phyloP scores from a whole-genome alignment of 2,888 invertebrate species.

The Pheosia gnoma region DNA sequence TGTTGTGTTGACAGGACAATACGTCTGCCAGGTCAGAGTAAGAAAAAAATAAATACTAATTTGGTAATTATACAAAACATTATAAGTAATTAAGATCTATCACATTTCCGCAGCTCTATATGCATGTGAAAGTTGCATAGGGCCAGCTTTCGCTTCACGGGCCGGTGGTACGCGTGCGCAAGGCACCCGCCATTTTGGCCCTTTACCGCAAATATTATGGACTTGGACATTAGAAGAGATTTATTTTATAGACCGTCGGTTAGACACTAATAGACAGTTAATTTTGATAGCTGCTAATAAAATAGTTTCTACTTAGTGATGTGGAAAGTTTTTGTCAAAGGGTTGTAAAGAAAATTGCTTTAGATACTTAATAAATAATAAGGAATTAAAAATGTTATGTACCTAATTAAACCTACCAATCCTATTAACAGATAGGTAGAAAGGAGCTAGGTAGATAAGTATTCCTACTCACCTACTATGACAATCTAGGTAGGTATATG shows the following conservation, averaged over 20 bases:
- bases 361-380: too few species aligned
- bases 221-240: constrained; percentile 20
- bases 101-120: constrained; percentile 21
- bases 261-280: background rate
- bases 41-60: background rate
- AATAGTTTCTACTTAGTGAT: too few species aligned
- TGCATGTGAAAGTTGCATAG: constrained; percentile 47
- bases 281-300: background rate
- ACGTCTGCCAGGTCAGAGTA: too few species aligned
- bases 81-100: constrained; percentile 8
- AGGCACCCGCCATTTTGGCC: constrained; percentile 31
- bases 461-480: too few species aligned
- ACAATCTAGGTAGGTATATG: too few species aligned
- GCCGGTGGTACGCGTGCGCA: constrained; percentile 43
- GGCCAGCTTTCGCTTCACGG: constrained; percentile 51
- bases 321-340: too few species aligned
- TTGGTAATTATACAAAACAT: background rate
- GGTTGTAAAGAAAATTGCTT: too few species aligned
- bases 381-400: too few species aligned
- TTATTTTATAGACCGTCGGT: constrained; percentile 12
- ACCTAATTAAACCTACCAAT: too few species aligned
- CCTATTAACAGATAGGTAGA: too few species aligned
- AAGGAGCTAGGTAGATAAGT: too few species aligned
- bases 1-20: too few species aligned
- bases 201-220: constrained; percentile 19